Conservation (phyloP, 2,888 invertebrate species). For the Tetragonisca angustula region DNA sequence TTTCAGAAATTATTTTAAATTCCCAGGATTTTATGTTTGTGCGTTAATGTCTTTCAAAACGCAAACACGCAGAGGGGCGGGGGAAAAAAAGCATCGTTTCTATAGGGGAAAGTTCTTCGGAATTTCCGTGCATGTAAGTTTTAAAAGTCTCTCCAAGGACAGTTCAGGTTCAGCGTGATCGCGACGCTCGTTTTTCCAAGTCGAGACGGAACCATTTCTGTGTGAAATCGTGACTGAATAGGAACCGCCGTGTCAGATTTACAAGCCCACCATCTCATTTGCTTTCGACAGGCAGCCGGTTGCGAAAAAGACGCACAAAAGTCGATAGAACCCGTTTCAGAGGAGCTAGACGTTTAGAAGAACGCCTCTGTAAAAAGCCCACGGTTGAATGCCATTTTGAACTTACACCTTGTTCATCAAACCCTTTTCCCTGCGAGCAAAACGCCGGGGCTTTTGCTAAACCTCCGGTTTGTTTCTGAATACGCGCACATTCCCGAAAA, state of each 20-base stretch:
- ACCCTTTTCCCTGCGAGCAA: conserved; percentile 20
- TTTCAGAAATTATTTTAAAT: no score
- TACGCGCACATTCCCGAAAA: background rate
- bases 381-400: conserved; percentile 64
- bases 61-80: no score
- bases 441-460: conserved; percentile 23
- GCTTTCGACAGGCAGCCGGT: conserved; percentile 50
- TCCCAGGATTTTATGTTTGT: background rate
- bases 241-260: conserved; percentile 58
- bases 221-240: conserved; percentile 66
- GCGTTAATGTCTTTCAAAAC: background rate
- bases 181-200: conserved; percentile 33
- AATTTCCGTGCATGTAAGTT: conserved; percentile 3
- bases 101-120: background rate
- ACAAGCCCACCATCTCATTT: conserved; percentile 61
- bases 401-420: conserved; percentile 57
- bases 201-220: conserved; percentile 59
- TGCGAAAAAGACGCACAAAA: conserved; percentile 54
- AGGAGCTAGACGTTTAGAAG: conserved; percentile 64
- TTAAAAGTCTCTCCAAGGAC: conserved; percentile 22
- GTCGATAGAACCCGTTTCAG: conserved; percentile 51
- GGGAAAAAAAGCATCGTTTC: background rate
- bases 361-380: conserved; percentile 58
- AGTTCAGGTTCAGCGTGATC: conserved; percentile 22
- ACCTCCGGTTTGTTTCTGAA: conserved; percentile 8